A percentile compares a stretch with the other conserved stretches of the same genome.
These are phyloP conservation scores for Gymnocephalus cernua DNA, from an alignment of 2,113 vertebrate species.

Conservation along the genomic window DNA sequence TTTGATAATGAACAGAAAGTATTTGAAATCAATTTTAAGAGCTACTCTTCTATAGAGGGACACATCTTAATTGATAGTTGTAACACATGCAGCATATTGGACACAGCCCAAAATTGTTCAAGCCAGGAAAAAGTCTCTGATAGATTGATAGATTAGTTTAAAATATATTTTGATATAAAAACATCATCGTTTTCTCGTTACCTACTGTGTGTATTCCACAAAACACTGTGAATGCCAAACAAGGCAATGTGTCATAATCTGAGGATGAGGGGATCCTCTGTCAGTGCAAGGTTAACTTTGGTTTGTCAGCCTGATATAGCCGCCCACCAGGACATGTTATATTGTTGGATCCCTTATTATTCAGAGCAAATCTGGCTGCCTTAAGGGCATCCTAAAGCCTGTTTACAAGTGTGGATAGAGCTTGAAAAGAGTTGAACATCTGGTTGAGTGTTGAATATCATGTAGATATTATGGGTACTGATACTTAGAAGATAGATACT, in stretches of 20 bases:
- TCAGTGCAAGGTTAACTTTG: constrained; percentile 41
- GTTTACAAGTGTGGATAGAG: neutral
- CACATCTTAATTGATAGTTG: neutral
- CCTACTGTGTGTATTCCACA: neutral
- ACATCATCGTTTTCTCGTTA: neutral
- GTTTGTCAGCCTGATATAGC: constrained; percentile 38
- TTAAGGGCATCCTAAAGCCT: constrained; percentile 20
- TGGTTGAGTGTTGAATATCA: neutral
- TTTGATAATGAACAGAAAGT: neutral
- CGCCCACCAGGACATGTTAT: constrained; percentile 48
- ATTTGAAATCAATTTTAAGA: constrained; percentile 23
- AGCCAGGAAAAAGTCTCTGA: neutral
- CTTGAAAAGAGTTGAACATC: constrained; percentile 9
- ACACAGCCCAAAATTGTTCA: neutral
- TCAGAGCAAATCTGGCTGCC: constrained; percentile 46
- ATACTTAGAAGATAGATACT: neutral
- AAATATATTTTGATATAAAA: constrained; percentile 1
- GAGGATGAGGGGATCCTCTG: constrained; percentile 22
- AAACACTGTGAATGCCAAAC: neutral
- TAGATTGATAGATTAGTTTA: neutral
- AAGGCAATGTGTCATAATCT: constrained; percentile 39
- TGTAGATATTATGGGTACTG: neutral
- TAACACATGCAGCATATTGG: neutral
- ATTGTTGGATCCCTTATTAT: constrained; percentile 55
- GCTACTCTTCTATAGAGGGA: neutral